Percentiles rank a stretch among this genome's conserved stretches.
phyloP scores from a whole-genome alignment of 2,797 vertebrate genomes.

The Enteromius thamalakanensis region DNA sequence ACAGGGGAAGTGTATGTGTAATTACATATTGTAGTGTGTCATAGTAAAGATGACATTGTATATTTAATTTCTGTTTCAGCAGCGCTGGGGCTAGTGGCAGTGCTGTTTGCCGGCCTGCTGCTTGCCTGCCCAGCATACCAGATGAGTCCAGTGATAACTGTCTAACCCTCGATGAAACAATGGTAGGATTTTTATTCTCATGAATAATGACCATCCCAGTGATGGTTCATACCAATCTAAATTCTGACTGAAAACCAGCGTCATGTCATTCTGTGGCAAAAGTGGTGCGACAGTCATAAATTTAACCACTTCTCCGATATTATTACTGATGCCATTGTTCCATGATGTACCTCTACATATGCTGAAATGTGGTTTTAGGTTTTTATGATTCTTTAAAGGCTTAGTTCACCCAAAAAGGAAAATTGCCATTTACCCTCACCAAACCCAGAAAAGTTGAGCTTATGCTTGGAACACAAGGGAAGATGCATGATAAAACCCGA shows the following conservation, averaged over 20 bases:
- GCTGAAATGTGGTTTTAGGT: background rate
- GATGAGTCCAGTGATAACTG: conserved; percentile 64
- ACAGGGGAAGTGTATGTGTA: background rate
- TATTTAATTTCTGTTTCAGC: background rate
- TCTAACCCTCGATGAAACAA: background rate
- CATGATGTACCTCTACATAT: background rate
- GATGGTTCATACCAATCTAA: background rate
- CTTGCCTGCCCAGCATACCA: conserved; percentile 62
- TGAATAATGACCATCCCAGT: background rate
- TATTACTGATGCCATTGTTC: background rate
- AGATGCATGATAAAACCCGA: background rate
- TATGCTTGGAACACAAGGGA: background rate
- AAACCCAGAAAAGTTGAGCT: background rate
- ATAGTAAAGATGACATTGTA: background rate
- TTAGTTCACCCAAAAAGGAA: background rate
- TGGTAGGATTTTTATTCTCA: conserved; percentile 58
- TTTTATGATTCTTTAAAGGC: background rate
- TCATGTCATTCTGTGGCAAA: background rate
- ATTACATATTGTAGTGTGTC: background rate
- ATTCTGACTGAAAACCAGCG: background rate
- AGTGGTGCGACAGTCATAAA: background rate
- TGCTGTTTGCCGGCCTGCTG: conserved; percentile 45
- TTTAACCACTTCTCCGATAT: background rate
- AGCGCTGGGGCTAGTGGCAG: conserved; percentile 58
- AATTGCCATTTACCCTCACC: background rate